Evolutionary conservation across 2,113 vertebrate species (phyloP).

Genomic region (Donacobius atricapilla): DNA sequence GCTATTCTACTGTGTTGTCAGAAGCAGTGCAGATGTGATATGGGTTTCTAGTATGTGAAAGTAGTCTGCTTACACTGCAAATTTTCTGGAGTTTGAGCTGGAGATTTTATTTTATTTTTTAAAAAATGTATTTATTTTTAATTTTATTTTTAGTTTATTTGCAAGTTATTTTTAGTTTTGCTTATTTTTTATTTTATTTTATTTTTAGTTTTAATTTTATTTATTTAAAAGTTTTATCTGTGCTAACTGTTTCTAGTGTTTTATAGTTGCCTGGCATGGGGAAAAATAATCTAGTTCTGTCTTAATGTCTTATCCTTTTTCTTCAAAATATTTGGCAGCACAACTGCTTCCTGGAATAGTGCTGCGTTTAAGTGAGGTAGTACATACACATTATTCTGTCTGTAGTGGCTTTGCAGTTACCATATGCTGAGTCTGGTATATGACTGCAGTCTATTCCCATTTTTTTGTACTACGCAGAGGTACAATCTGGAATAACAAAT

Average conservation of each 20-base stretch:
- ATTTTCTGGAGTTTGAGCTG: neutral
- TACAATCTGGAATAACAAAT: neutral
- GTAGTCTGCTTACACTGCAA: neutral
- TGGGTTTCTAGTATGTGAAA: neutral
- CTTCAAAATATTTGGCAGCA: neutral
- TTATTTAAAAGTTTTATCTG: neutral
- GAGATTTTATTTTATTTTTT: neutral
- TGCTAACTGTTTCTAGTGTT: neutral
- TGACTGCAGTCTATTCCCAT: neutral
- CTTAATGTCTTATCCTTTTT: neutral
- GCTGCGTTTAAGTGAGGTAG: neutral
- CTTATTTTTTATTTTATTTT: neutral
- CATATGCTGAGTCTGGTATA: neutral
- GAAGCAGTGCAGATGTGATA: neutral
- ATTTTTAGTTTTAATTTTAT: neutral
- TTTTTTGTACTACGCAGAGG: fast-evolving
- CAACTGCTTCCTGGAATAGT: neutral
- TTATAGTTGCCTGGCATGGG: neutral
- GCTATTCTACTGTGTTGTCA: neutral
- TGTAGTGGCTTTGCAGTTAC: neutral
- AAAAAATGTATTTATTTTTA: neutral
- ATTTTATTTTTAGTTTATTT: neutral
- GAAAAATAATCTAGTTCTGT: neutral
- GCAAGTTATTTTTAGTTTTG: neutral
- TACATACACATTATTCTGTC: neutral